Evolutionary conservation across 2,888 invertebrate species (phyloP).

Genomic region (Piscicola geometra): DNA sequence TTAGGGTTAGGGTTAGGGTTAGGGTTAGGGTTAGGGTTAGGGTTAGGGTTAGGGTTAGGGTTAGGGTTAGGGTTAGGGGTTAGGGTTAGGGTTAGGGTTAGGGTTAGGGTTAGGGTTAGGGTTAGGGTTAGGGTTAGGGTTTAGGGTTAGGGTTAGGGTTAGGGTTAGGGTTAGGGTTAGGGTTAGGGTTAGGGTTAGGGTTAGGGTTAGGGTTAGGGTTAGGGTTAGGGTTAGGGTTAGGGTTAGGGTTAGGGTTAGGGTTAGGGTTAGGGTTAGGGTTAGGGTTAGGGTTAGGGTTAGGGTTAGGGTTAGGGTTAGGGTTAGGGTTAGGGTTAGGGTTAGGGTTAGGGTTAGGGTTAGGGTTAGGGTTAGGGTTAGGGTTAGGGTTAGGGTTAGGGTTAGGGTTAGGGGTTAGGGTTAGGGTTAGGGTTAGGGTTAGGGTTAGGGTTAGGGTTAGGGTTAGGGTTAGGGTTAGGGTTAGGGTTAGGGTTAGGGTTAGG

Average conservation of each 20-base stretch:
- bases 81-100: conserved; percentile 43
- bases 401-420: conserved; percentile 43
- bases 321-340: conserved; percentile 41
- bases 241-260: conserved; percentile 43
- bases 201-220: conserved; percentile 41
- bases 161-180: conserved; percentile 42
- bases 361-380: conserved; percentile 43
- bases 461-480: conserved; percentile 42
- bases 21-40: conserved; percentile 44
- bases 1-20: conserved; percentile 43
- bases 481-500: conserved; percentile 44
- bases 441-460: conserved; percentile 43
- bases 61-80: conserved; percentile 44
- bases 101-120: conserved; percentile 41
- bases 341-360: conserved; percentile 41
- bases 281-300: conserved; percentile 44
- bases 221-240: conserved; percentile 41
- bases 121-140: conserved; percentile 42
- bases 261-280: conserved; percentile 44
- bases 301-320: conserved; percentile 43
- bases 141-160: conserved; percentile 42
- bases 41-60: conserved; percentile 43
- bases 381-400: conserved; percentile 42
- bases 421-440: conserved; percentile 44
- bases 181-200: conserved; percentile 42